Base-by-base conservation (phyloP, 2,797 vertebrate genomes). In the Lindbergichthys nudifrons region DNA sequence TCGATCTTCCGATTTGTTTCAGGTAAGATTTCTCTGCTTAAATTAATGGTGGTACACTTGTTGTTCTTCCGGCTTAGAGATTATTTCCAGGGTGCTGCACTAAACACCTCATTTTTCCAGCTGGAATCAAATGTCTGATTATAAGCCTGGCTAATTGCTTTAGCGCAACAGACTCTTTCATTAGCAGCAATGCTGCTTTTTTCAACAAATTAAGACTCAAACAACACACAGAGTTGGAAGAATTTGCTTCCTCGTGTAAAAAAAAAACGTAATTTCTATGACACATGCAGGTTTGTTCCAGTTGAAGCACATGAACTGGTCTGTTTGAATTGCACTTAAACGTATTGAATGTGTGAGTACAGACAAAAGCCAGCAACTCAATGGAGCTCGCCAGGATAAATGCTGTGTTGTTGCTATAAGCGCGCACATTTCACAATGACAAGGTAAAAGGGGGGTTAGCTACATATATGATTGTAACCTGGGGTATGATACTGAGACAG, bases 341-440 rank as follows among this genome's bases (percentile, higher is more conserved):
- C 2, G 2, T 71, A 79, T 62, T 45, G 80, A 81, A 65, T 65
- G 39, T 64, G 65, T 65, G 67, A 76, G 59, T 60, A 13, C 48
- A 66, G 46, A 75, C 65, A 79, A 67, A 78, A 78, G 65, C 51
- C 66, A 10, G 32, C 56, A 47, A 43, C 75, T 83, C 62, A 65
- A 74, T 74, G 54, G 53, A 74, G 78, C 65, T 81, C 62, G 58
- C 54, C 15, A n/a, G 57, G 65, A 78, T 67, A 69, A 80, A 84
- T 48, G 42, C 46, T 0, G 53, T 42, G 43, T 51, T 19, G 1
- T 42, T 26, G 75, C 52, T 52, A 70, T 14, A 0, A 53, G 30
- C 10, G 3, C 4, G 5, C 64, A 68, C 15, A 62, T 77, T 57
- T 42, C 73, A 57, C 62, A 50, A 26, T 54, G 54, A 76, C 5